Percentiles rank a stretch among this genome's conserved stretches.
These are phyloP conservation scores for Tricholaema leucomelas DNA, from an alignment of 2,113 vertebrate genomes.

Conservation along the genomic window DNA sequence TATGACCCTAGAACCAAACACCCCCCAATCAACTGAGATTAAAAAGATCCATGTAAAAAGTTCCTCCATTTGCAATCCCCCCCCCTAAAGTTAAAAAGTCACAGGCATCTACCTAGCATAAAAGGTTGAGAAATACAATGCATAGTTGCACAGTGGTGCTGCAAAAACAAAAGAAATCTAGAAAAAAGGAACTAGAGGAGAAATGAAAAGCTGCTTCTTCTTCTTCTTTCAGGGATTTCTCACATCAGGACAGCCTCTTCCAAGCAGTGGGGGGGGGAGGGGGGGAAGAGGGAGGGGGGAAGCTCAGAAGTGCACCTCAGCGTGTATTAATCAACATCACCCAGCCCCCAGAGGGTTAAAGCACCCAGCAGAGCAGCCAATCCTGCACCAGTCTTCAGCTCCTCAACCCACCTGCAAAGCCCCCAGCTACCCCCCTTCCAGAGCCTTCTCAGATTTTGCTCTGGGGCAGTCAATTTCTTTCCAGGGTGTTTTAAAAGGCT, in stretches of 20 bases:
- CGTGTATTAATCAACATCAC: conserved; percentile 85
- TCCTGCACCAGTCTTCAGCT: conserved; percentile 72
- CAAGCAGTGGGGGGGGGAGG: conserved; percentile 80
- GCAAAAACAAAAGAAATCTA: conserved; percentile 70
- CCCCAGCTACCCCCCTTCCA: not conserved
- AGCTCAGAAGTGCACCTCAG: conserved; percentile 87
- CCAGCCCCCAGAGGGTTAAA: conserved; percentile 82
- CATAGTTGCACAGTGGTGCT: conserved; percentile 95
- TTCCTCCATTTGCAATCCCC: conserved; percentile 83
- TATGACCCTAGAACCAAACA: conserved; percentile 90
- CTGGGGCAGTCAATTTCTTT: not conserved
- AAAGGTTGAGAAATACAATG: conserved; percentile 91
- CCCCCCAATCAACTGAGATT: conserved; percentile 84
- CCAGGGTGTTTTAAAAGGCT: fast-evolving
- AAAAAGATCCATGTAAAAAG: conserved; percentile 91
- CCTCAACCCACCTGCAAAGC: conserved; percentile 72
- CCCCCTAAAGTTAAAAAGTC: conserved; percentile 80
- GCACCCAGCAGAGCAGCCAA: conserved; percentile 86
- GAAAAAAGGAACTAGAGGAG: conserved; percentile 64
- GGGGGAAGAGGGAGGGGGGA: conserved; percentile 48
- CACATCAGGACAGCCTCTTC: conserved; percentile 80
- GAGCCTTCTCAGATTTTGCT: not conserved
- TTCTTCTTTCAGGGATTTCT: conserved; percentile 67
- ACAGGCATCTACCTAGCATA: conserved; percentile 87
- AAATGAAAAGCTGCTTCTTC: conserved; percentile 61